Base-by-base conservation (phyloP, 2,888 invertebrate genomes). In the Agrilus mali region DNA sequence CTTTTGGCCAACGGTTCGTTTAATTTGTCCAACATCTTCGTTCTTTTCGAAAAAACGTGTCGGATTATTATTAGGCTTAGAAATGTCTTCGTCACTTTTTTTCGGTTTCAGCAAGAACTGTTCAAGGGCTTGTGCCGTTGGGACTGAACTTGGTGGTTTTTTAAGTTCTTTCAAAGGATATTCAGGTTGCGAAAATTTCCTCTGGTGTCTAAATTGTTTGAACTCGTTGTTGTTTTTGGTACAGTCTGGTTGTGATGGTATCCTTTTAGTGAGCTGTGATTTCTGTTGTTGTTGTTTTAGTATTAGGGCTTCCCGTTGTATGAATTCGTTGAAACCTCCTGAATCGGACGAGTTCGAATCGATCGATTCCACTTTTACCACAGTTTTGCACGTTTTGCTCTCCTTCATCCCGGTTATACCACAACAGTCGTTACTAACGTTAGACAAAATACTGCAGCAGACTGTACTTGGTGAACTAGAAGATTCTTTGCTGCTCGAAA, bases 341-440 rank as follows among this genome's bases (percentile, higher is more conserved):
- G 68, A 68, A 52, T 67, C 66, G 4, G 68, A 68, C 4, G 67
- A 67, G 45, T 66, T 67, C 4, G 67, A 67, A 50, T 68, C 68
- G 20, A 66, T 50, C 2, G 67, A 67, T 47, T 66, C 67, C 38
- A 65, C 58, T 57, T 67, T 67, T 4, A 60, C 58, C 51, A 66
- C 59, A 4, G 55, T 51, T 52, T 62, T 65, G 38, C 59, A 58
- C 35, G 55, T 56, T 22, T 65, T 49, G 42, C 63, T 64, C 46
- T 67, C 65, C 44, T 65, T 64, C 41, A 60, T 55, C 22, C 61
- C 59, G 40, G 68, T 61, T 38, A 68, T 66, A 1, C 67, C 66
- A 47, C 68, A 68, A 51, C 69, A 70, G 44, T 69, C 69, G 36
- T 64, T 63, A 8, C 66, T 57, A 3, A 66, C 62, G 49, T 65